Conservation (phyloP, 1,140 invertebrate genomes). For the Mesaphorura yosii region DNA sequence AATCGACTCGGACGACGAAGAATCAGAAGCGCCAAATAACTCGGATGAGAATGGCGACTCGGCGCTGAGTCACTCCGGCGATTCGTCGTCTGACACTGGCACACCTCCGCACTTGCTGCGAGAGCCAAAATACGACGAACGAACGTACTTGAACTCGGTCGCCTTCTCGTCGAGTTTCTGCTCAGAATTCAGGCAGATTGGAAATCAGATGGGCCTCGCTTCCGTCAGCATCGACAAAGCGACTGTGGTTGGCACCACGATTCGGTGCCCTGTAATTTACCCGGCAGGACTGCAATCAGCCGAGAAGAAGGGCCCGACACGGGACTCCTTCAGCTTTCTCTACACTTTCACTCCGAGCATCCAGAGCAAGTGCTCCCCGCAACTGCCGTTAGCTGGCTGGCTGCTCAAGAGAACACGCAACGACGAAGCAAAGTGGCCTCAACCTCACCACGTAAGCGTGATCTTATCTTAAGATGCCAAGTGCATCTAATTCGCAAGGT, state of each 20-base stretch:
- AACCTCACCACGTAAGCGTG: not conserved
- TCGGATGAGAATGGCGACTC: too few relatives aligned
- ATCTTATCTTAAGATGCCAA: too few relatives aligned
- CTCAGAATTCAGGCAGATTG: conserved; percentile 24
- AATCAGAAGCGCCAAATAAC: conserved; percentile 36
- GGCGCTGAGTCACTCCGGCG: too few relatives aligned
- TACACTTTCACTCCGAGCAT: conserved; percentile 22
- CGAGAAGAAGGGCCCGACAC: not conserved
- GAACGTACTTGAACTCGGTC: conserved; percentile 46
- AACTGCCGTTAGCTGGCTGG: conserved; percentile 1
- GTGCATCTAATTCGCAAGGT: not conserved
- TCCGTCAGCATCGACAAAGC: not conserved
- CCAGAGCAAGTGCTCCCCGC: conserved; percentile 21
- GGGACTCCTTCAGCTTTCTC: not conserved
- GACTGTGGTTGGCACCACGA: conserved; percentile 21
- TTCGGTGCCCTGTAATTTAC: conserved; percentile 16
- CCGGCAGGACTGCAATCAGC: not conserved
- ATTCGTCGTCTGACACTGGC: not conserved
- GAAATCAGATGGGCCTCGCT: not conserved
- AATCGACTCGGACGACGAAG: conserved; percentile 33
- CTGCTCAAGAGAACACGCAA: not conserved
- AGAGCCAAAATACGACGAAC: conserved; percentile 13
- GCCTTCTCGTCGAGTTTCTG: conserved; percentile 36
- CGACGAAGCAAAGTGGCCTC: conserved; percentile 7
- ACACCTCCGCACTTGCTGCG: not conserved